A percentile compares a stretch with the other conserved stretches of the same genome.
phyloP scores from a whole-genome alignment of 2,113 vertebrate genomes.

The Pseudorhombus dupliciocellatus region DNA sequence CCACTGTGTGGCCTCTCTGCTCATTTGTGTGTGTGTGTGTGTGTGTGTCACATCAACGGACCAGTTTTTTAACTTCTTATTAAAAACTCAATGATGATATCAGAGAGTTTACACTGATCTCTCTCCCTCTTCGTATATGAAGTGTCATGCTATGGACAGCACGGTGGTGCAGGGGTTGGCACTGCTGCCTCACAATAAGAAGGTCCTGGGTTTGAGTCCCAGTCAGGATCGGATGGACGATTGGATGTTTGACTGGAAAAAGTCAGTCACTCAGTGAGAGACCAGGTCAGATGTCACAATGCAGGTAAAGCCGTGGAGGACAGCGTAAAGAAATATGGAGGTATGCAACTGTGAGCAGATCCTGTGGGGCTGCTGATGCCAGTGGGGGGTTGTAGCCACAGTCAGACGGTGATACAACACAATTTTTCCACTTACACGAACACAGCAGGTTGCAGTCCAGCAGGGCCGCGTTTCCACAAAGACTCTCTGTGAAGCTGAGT shows the following conservation, averaged over 20 bases:
- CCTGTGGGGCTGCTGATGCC: constrained; percentile 22
- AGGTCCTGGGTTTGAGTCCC: no score
- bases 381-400: constrained; percentile 1
- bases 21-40: not conserved
- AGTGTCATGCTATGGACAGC: no score
- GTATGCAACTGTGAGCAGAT: constrained; percentile 6
- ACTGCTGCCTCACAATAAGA: no score
- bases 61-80: constrained; percentile 7
- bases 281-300: no score
- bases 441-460: constrained; percentile 5
- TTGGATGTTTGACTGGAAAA: no score
- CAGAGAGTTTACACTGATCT: not conserved
- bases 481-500: not conserved
- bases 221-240: no score
- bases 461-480: not conserved
- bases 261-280: no score
- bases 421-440: not conserved
- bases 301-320: not conserved
- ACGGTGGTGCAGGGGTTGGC: no score
- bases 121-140: no score
- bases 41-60: not conserved
- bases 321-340: not conserved
- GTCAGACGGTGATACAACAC: constrained; percentile 9
- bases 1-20: constrained; percentile 14
- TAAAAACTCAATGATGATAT: not conserved